Evolutionary conservation across 2,113 vertebrate genomes (phyloP).

Genomic region (Nothobranchius furzeri): DNA sequence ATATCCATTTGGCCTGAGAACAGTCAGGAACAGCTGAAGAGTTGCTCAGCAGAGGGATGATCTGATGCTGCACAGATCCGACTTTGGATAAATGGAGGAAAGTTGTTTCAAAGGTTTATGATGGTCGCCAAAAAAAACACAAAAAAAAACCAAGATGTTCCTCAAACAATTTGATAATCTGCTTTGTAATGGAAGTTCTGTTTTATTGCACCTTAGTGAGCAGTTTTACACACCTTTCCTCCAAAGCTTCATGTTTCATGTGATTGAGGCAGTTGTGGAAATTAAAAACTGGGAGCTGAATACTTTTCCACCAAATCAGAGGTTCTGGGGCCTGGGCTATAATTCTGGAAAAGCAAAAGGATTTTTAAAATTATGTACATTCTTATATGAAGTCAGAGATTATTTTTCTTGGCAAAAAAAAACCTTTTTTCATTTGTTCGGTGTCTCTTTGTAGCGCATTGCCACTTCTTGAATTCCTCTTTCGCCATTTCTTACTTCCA

Average conservation of each 20-base stretch:
- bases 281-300: conserved; percentile 38
- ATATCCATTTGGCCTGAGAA: no score
- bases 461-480: not conserved
- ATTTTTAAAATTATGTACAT: not conserved
- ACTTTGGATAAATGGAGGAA: no score
- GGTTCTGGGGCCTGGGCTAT: conserved; percentile 1
- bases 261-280: conserved; percentile 30
- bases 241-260: conserved; percentile 36
- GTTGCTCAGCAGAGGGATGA: no score
- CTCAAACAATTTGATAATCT: no score
- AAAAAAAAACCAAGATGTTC: not conserved
- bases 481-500: not conserved
- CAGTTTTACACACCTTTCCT: not conserved
- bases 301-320: conserved; percentile 56
- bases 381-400: not conserved
- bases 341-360: not conserved
- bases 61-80: no score
- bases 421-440: no score
- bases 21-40: no score
- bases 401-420: no score
- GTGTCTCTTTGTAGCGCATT: no score
- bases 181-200: not conserved
- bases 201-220: not conserved
- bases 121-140: not conserved
- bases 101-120: no score